Evolutionary conservation across 35 echinoderm and acorn worm genomes (phyloP), one percentile per base, ranked within the genome.

Genomic region (Hemicentrotus pulcherrimus): DNA sequence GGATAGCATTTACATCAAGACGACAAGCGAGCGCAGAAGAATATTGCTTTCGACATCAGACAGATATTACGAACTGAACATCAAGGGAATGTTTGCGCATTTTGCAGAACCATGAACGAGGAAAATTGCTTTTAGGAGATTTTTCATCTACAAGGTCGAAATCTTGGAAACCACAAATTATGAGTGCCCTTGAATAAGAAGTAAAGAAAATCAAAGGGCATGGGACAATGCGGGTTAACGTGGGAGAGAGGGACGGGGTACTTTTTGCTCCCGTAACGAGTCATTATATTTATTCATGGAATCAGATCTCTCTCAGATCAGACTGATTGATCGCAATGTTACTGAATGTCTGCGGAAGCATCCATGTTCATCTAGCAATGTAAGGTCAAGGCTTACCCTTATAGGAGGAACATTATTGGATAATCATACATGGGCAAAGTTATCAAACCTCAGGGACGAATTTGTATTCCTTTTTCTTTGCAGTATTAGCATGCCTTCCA

Each of bases 21-120:
- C 19, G 28, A 78, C 65, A 78, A 28, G 28, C 65, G 65, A n/a
- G 65, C 18, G 22, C 7, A 78, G 65, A 28, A 78, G 22, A n/a
- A 78, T 78, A 78, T 78, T 78, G 28, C 65, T 78, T 78, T 78
- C 65, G 65, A 78, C 65, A 78, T 78, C 65, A 78, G 65, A 78
- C 65, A 78, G 19, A 78, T 78, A 78, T 78, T 78, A 78, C 65
- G 19, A 28, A 28, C 2, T n/a, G 65, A n/a, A 78, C n/a, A 78
- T 78, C 65, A 78, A 8, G 28, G 65, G 22, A 22, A 78, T 78
- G 65, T 78, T 78, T 78, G 65, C 65, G 65, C 65, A 78, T 78
- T 78, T 78, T 78, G 35, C 65, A 28, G 65, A 78, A 3, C 65
- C 65, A 78, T 78, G 65, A 28, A 78, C 65, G 24, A 78, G 24